These are phyloP conservation scores for Acleris literana DNA, from an alignment of 2,888 invertebrate genomes.

Conservation along the genomic window DNA sequence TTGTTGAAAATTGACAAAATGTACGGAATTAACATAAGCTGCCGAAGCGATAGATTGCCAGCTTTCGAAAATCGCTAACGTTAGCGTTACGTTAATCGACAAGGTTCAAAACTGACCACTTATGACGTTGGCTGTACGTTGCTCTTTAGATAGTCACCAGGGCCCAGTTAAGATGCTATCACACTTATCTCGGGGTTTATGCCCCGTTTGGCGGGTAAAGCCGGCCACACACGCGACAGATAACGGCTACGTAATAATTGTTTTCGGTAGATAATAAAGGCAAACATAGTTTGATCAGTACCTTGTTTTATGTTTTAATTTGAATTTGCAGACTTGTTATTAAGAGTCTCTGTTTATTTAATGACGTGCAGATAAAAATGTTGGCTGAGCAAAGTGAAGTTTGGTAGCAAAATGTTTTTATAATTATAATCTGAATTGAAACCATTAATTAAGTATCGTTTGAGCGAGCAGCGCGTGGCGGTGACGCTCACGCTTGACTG, in stretches of 20 bases:
- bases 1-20: too few species aligned
- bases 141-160: slow-evolving; percentile 1
- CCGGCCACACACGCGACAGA: slow-evolving; percentile 59
- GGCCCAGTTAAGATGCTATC: slow-evolving; percentile 40
- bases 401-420: not conserved
- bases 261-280: slow-evolving; percentile 42
- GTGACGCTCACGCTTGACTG: slow-evolving; percentile 31
- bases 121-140: not conserved
- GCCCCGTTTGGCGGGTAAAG: slow-evolving; percentile 53
- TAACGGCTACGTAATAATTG: slow-evolving; percentile 48
- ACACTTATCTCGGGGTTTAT: slow-evolving; percentile 44
- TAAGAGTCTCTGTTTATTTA: slow-evolving; percentile 11
- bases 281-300: slow-evolving; percentile 24
- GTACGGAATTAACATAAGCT: too few species aligned
- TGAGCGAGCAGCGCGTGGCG: slow-evolving; percentile 26
- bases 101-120: too few species aligned
- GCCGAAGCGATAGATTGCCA: too few species aligned
- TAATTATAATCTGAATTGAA: slow-evolving; percentile 8
- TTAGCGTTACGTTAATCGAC: too few species aligned
- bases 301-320: slow-evolving; percentile 19
- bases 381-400: not conserved
- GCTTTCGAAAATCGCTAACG: too few species aligned
- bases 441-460: slow-evolving; percentile 24
- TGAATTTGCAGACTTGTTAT: slow-evolving; percentile 21
- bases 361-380: not conserved